phyloP scores from a whole-genome alignment of 2,113 vertebrate species.

The Sinocyclocheilus rhinocerous region DNA sequence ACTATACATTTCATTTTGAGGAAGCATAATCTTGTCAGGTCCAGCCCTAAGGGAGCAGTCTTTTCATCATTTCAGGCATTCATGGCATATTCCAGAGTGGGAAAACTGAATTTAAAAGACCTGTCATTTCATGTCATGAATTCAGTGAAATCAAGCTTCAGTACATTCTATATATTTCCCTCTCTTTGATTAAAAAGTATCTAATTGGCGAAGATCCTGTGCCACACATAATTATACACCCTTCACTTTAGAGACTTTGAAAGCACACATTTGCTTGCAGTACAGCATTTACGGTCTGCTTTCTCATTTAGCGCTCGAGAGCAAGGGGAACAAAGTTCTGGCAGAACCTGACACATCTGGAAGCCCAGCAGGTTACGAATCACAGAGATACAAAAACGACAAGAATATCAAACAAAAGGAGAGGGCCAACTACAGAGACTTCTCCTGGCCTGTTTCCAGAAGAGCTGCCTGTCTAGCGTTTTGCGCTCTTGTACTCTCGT shows the following conservation, averaged over 20 bases:
- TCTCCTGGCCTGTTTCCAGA: conserved; percentile 32
- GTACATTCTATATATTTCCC: background rate
- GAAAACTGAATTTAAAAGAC: background rate
- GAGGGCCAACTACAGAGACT: conserved; percentile 33
- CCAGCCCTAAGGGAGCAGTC: background rate
- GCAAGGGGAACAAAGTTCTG: conserved; percentile 42
- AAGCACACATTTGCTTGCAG: conserved; percentile 28
- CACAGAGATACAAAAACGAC: conserved; percentile 25
- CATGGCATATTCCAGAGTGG: background rate
- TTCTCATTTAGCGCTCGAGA: conserved; percentile 25
- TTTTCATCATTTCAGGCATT: background rate
- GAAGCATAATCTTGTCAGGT: background rate
- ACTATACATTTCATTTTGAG: conserved; percentile 10
- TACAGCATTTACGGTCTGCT: conserved; percentile 18
- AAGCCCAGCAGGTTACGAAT: conserved; percentile 37
- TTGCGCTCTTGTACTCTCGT: conserved; percentile 11
- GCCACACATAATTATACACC: conserved; percentile 48
- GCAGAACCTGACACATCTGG: conserved; percentile 43
- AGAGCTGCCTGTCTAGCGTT: conserved; percentile 35
- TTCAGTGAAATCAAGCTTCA: conserved; percentile 7
- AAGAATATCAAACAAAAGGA: conserved; percentile 21
- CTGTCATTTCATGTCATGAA: background rate
- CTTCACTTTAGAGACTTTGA: conserved; percentile 37
- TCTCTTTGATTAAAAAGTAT: conserved; percentile 28
- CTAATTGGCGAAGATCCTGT: conserved; percentile 50